Percentiles rank a stretch among this genome's conserved stretches.
Conservation (phyloP, 1,140 invertebrate species). For the Camponotus vicinus region DNA sequence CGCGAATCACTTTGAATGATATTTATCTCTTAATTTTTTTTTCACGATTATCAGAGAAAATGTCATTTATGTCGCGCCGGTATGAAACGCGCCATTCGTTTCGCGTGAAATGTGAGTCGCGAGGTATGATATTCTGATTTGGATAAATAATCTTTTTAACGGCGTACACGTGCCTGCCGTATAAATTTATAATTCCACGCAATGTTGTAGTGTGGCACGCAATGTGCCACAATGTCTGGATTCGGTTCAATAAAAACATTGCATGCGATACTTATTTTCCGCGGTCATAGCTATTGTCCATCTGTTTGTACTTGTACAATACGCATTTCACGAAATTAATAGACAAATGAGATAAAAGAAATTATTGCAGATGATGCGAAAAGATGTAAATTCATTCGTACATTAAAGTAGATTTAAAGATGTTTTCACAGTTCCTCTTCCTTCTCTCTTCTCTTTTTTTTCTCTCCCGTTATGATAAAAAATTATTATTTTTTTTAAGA, state of each 20-base stretch:
- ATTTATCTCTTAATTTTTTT: slow-evolving; percentile 30
- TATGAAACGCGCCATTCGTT: slow-evolving; percentile 42
- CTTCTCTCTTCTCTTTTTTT: neutral
- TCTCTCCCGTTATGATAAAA: neutral
- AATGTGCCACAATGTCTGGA: slow-evolving; percentile 58
- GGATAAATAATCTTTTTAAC: slow-evolving; percentile 77
- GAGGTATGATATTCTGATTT: slow-evolving; percentile 73
- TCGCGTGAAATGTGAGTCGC: slow-evolving; percentile 44
- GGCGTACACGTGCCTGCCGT: slow-evolving; percentile 70
- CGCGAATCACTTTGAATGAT: neutral
- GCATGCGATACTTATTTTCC: slow-evolving; percentile 45
- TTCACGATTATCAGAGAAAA: slow-evolving; percentile 46
- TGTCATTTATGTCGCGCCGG: slow-evolving; percentile 6
- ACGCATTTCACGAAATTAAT: slow-evolving; percentile 9
- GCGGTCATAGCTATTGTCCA: slow-evolving; percentile 1
- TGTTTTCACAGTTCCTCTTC: neutral
- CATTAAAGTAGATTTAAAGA: neutral
- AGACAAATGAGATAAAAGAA: no score
- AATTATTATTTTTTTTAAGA: no score
- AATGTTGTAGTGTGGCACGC: slow-evolving; percentile 71
- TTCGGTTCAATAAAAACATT: slow-evolving; percentile 72
- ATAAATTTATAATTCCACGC: slow-evolving; percentile 78
- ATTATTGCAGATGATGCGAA: neutral
- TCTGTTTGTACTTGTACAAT: neutral
- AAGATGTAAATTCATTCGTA: neutral